Base-by-base conservation (phyloP, 2,888 invertebrate species). In the Eupeodes latifasciatus region DNA sequence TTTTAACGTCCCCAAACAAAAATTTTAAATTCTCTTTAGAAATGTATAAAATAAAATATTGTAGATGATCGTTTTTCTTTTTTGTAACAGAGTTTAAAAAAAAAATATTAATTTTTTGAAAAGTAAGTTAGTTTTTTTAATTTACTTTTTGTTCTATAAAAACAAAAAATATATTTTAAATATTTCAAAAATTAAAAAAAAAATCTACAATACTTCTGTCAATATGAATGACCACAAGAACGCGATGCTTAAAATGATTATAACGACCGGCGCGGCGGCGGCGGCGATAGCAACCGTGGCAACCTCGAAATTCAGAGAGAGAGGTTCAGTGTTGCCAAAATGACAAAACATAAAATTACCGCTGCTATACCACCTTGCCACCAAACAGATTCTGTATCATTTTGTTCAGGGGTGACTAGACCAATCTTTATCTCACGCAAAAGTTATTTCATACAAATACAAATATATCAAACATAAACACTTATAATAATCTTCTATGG, bases 361-460 rank as follows among this genome's bases (percentile, higher is more conserved):
- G 85, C 77, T 78, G 86, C 77, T 78, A 84, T 79, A 80, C 88
- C 90, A 89, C 89, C 87, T 85, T 89, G 85, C 84, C 69, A 61
- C 78, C 36, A 57, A 83, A 84, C 72, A 72, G 88, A 89, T 87
- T 85, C 75, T 81, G 71, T 87, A 84, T 90, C 90, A 92, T 91
- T 27, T 53, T 89, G 90, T 90, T 90, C 6, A 91, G 91, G 91
- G 91, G 90, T 91, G 91, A 91, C 91, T 91, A 91, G 90, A 91
- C 90, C 57, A 27, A 19, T n/a, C 47, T 27, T 34, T 85, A 91
- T 87, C 90, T 85, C 90, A 90, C 90, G 90, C 90, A 89, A 82
- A 80, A 83, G 64, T 66, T 77, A 78, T 78, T 77, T 66, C 75
- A 80, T 87, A 87, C 69, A 80, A 87, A 82, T 64, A 44, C 12